Percentiles rank a stretch among this genome's conserved stretches.
Evolutionary conservation across 2,113 vertebrate genomes (phyloP).

Genomic region (Poeciliopsis occidentalis): DNA sequence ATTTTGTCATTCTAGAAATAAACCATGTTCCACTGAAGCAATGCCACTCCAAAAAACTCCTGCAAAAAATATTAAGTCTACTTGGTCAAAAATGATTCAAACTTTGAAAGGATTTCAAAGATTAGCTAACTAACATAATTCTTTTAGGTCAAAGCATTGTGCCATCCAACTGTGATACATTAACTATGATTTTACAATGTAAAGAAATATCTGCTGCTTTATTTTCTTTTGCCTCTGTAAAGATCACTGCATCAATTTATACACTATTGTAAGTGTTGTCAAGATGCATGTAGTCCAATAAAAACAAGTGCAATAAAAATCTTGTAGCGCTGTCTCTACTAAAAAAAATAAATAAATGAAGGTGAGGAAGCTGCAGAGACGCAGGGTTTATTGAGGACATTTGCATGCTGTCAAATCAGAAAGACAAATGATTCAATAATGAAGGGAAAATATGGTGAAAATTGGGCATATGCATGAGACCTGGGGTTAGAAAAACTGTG

Average conservation of each 20-base stretch:
- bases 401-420: not conserved
- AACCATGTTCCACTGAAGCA: conserved; percentile 19
- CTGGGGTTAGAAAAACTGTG: not conserved
- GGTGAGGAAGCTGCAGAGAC: not conserved
- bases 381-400: not conserved
- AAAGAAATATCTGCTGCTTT: conserved; percentile 25
- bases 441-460: not conserved
- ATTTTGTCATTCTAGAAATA: conserved; percentile 55
- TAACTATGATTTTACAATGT: conserved; percentile 26
- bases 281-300: conserved; percentile 74
- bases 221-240: conserved; percentile 46
- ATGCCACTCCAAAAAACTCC: not conserved
- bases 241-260: conserved; percentile 58
- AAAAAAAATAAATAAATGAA: not conserved
- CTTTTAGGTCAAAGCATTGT: conserved; percentile 7
- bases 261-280: conserved; percentile 61
- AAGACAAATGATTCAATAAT: not conserved
- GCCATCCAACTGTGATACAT: conserved; percentile 28
- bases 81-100: conserved; percentile 8
- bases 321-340: conserved; percentile 6
- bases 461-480: not conserved
- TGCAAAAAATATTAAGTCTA: conserved; percentile 6
- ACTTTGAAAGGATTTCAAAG: conserved; percentile 8
- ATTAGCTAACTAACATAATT: not conserved
- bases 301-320: conserved; percentile 46